Percentiles rank a stretch among this genome's conserved stretches.
These are phyloP conservation scores for Archips crataeganus DNA, from an alignment of 2,888 invertebrate species.

Conservation along the genomic window DNA sequence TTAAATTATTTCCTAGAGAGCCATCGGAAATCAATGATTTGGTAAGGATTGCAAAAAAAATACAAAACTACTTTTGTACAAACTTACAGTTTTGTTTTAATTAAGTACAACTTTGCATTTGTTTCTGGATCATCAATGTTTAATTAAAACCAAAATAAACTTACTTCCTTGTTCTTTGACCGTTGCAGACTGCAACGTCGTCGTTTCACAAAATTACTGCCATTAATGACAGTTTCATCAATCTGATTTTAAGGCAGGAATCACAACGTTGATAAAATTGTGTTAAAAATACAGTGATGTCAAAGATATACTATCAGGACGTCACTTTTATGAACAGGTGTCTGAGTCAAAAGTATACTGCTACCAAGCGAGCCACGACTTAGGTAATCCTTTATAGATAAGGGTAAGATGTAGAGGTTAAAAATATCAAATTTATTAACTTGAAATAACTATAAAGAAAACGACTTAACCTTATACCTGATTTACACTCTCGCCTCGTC, in stretches of 20 bases:
- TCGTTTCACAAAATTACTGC: not conserved
- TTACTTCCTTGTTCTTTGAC: not conserved
- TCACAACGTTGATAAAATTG: not conserved
- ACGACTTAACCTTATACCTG: not conserved
- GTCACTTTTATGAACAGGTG: not conserved
- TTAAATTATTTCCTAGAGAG: not conserved
- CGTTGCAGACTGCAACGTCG: conserved; percentile 3
- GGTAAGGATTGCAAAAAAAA: too few relatives aligned
- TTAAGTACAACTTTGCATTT: not conserved
- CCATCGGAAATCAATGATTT: not conserved
- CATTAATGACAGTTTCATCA: not conserved
- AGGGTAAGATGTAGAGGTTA: not conserved
- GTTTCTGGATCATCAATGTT: too few relatives aligned
- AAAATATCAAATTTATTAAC: not conserved
- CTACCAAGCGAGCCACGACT: not conserved
- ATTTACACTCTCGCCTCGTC: too few relatives aligned
- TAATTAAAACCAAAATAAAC: not conserved
- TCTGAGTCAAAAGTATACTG: not conserved
- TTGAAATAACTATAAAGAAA: not conserved
- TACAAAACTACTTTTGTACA: too few relatives aligned
- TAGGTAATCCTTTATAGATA: not conserved
- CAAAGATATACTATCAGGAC: not conserved
- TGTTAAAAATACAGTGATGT: not conserved
- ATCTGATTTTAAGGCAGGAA: not conserved
- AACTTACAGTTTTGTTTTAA: too few relatives aligned